Evolutionary conservation across 2,888 invertebrate genomes (phyloP).

Genomic region (Agrochola circellaris): DNA sequence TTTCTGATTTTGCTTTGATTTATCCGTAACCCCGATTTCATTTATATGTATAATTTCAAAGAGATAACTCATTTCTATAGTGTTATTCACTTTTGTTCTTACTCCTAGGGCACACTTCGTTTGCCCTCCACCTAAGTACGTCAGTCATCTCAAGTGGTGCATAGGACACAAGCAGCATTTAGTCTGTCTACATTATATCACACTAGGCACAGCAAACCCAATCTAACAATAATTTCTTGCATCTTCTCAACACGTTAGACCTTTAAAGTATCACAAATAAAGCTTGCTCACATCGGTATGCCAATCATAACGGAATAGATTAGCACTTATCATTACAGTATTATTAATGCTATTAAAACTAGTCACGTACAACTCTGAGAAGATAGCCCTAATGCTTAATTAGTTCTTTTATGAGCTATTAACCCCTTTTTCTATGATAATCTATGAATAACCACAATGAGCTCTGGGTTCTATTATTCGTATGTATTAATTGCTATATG

Average conservation of each 20-base stretch:
- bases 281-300: background rate
- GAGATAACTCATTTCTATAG: background rate
- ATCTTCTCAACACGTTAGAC: too few species aligned
- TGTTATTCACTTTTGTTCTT: background rate
- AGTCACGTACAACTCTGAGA: slow-evolving; percentile 31
- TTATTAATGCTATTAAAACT: slow-evolving; percentile 23
- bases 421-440: slow-evolving; percentile 19
- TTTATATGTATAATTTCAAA: background rate
- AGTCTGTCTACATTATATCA: too few species aligned
- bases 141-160: background rate
- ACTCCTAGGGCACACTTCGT: background rate
- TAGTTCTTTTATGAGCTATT: slow-evolving; percentile 10
- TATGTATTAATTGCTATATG: background rate
- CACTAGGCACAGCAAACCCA: background rate
- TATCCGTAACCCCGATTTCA: background rate
- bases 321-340: background rate
- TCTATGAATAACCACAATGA: slow-evolving; percentile 17
- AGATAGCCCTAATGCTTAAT: slow-evolving; percentile 11
- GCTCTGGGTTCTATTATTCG: background rate
- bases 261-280: background rate
- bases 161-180: background rate
- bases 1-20: too few species aligned
- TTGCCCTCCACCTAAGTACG: background rate
- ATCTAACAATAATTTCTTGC: background rate
- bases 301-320: slow-evolving; percentile 5